Conservation (phyloP, 2,888 invertebrate species). For the Salpingus planirostris region DNA sequence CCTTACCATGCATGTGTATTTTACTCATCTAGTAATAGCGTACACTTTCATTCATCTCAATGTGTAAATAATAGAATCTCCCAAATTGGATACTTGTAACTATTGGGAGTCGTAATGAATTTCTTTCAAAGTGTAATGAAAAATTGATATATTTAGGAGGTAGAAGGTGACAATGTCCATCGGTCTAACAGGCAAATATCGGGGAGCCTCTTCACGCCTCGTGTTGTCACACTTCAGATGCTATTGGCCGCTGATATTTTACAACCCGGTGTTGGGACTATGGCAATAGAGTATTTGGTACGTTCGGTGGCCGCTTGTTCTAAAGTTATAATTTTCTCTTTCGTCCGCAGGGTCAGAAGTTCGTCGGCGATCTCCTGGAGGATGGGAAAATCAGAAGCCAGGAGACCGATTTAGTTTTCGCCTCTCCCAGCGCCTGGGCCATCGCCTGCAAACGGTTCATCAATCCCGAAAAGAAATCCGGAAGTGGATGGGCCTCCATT, state of each 20-base stretch:
- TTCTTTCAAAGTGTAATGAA: too few relatives aligned
- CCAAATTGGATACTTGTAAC: neutral
- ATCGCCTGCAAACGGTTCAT: conserved; percentile 85
- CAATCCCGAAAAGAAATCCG: conserved; percentile 85
- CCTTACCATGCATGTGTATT: too few relatives aligned
- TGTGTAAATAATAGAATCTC: neutral
- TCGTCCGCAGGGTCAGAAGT: conserved; percentile 68
- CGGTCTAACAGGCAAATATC: conserved; percentile 25
- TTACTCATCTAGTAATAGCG: too few relatives aligned
- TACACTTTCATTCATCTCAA: neutral
- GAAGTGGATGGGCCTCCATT: conserved; percentile 90
- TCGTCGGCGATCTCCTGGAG: conserved; percentile 74
- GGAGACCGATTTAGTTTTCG: conserved; percentile 79
- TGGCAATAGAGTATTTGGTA: conserved; percentile 88
- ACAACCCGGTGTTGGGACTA: conserved; percentile 71
- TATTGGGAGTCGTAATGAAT: too few relatives aligned
- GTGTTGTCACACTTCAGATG: conserved; percentile 75
- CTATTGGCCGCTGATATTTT: conserved; percentile 76
- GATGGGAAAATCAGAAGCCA: conserved; percentile 85
- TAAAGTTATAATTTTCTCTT: conserved; percentile 1
- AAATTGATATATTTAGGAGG: conserved; percentile 28
- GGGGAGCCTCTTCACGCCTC: conserved; percentile 25
- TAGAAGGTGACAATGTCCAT: conserved; percentile 29
- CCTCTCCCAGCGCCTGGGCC: conserved; percentile 89
- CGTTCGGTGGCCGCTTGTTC: conserved; percentile 11